Evolutionary conservation across 2,888 invertebrate genomes (phyloP), one percentile per base, ranked within the genome.

Genomic region (Chydorus sphaericus): DNA sequence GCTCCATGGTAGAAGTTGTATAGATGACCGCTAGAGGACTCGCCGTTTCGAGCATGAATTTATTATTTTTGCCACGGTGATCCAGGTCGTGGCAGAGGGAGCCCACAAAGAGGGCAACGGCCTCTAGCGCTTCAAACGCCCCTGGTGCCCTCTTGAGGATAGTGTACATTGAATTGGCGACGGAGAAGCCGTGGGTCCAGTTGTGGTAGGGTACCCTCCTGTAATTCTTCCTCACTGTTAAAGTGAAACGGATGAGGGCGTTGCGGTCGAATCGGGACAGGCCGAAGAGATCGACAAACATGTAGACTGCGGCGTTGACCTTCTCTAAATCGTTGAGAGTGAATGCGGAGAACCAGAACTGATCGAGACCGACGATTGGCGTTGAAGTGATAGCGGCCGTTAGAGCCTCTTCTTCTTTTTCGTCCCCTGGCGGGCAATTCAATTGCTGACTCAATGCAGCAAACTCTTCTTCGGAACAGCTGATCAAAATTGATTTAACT

Each of bases 1-100:
- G 93, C 64, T 94, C 93, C 92, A 94, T 91, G 0, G 92, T 93
- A 57, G 91, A 92, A 0, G 94, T 94, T 0, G 90, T 84, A 66
- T 94, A 94, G 44, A 94, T 73, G 63, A 91, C 88, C 6, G 72
- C 70, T 49, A 72, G 61, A 2, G 72, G 71, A 30, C 70, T 70
- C 11, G 54, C 54, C 14, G 57, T 33, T 14, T 57, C 82, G 62
- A 82, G 75, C 84, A 88, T 85, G 68, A 86, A 89, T 66, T 85
- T 82, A 66, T 89, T 89, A 59, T 85, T 89, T 68, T 85, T 87
- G 1, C 88, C 88, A 28, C 88, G 74, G 66, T 90, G 89, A 66
- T 90, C 89, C 63, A 89, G 68, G 66, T 90, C 90, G 65, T 89
- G 90, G 65, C 89, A 89, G 5, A 90, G 73, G 48, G 85, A 81